Conservation (phyloP, 2,888 invertebrate species). For the Cheilosia urbana region DNA sequence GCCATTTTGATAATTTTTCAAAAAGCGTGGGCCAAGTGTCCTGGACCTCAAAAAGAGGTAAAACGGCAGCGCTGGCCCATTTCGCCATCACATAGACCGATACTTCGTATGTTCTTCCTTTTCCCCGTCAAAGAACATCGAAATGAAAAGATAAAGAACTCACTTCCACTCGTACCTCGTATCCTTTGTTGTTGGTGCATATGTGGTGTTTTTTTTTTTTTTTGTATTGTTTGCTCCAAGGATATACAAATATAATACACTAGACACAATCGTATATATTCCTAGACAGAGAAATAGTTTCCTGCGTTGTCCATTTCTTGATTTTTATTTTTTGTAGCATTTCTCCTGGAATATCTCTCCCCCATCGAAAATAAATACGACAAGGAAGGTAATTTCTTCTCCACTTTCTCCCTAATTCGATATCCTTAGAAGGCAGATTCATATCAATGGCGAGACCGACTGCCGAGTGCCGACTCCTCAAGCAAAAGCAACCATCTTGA, state of each 20-base stretch:
- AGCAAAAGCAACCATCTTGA: not conserved
- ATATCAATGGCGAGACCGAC: constrained; percentile 5
- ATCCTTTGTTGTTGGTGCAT: not conserved
- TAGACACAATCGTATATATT: not conserved
- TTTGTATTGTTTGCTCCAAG: constrained; percentile 7
- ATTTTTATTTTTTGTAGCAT: not conserved
- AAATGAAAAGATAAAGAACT: constrained; percentile 5
- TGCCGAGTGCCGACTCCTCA: too few relatives aligned
- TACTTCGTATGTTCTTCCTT: not conserved
- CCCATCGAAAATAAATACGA: constrained; percentile 1
- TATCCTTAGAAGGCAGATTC: constrained; percentile 27
- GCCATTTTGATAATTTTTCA: too few relatives aligned
- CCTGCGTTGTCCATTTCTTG: constrained; percentile 14
- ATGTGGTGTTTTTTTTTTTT: not conserved
- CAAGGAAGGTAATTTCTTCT: constrained; percentile 3
- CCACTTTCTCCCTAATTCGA: constrained; percentile 34
- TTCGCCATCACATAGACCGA: not conserved
- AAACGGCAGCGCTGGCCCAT: too few relatives aligned
- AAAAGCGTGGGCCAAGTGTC: too few relatives aligned
- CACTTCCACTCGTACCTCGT: not conserved
- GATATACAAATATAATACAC: constrained; percentile 1
- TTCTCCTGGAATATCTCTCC: not conserved
- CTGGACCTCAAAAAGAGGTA: too few relatives aligned
- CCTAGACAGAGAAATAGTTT: constrained; percentile 27
- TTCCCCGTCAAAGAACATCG: not conserved